Percentiles rank a stretch among this genome's conserved stretches.
Conservation (phyloP, 1,140 invertebrate genomes). For the Microplitis mediator region DNA sequence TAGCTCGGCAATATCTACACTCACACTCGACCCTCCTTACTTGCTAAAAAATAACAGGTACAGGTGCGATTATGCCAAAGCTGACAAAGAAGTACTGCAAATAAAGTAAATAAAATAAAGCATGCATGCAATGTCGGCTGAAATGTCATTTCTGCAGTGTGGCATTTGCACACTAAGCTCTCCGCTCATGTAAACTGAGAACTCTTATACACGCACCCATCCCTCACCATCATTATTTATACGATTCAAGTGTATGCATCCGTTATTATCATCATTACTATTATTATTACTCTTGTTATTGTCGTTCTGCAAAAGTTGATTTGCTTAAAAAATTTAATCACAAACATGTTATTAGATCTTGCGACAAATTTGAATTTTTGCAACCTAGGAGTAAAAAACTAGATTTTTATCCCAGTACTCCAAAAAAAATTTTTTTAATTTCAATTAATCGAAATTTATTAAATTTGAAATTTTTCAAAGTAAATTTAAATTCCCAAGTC, state of each 20-base stretch:
- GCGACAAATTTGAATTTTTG: no score
- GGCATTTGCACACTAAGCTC: slow-evolving; percentile 12
- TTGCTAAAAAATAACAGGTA: slow-evolving; percentile 1
- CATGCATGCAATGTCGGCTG: slow-evolving; percentile 36
- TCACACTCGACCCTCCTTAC: neutral
- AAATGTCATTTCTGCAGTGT: slow-evolving; percentile 44
- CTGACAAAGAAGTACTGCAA: neutral
- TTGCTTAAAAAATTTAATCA: no score
- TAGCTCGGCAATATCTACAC: neutral
- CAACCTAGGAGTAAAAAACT: no score
- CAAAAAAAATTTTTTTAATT: no score
- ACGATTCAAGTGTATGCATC: slow-evolving; percentile 20
- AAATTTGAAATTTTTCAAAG: no score
- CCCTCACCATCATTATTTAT: slow-evolving; percentile 12
- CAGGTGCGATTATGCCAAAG: slow-evolving; percentile 44
- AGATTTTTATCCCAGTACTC: no score
- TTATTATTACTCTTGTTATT: no score
- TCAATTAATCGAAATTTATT: no score
- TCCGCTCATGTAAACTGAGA: neutral
- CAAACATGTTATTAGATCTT: no score
- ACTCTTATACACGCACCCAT: slow-evolving; percentile 21
- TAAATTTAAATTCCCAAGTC: no score
- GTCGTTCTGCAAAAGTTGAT: no score
- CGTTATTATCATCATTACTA: neutral
- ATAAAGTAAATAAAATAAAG: slow-evolving; percentile 25